A percentile compares a stretch with the other conserved stretches of the same genome.
Evolutionary conservation across 2,797 vertebrate genomes (phyloP).

Genomic region (Cirrhinus mrigala): DNA sequence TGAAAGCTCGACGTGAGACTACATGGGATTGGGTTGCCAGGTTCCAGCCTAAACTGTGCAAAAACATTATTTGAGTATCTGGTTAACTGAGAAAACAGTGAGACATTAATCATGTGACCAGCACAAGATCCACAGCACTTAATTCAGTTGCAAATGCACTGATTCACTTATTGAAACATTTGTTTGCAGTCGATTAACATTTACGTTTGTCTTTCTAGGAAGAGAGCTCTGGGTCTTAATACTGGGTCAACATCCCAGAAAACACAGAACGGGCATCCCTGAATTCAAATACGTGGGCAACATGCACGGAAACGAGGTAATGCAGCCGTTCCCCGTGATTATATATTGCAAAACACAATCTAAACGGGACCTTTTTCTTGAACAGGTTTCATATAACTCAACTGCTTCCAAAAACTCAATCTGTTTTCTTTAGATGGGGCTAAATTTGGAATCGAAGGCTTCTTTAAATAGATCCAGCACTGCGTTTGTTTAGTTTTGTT

Average conservation of each 20-base stretch:
- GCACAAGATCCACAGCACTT: conserved; percentile 22
- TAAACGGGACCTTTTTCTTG: background rate
- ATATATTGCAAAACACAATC: background rate
- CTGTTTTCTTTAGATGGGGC: conserved; percentile 42
- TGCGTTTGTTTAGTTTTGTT: conserved; percentile 43
- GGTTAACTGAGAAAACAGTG: conserved; percentile 38
- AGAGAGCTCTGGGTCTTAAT: conserved; percentile 94
- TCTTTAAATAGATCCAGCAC: conserved; percentile 52
- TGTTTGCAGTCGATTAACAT: conserved; percentile 44
- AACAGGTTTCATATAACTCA: background rate
- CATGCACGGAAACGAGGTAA: conserved; percentile 98
- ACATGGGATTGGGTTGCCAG: conserved; percentile 53
- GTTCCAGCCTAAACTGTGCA: conserved; percentile 29
- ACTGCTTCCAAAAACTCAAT: conserved; percentile 13
- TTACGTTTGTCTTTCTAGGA: conserved; percentile 78
- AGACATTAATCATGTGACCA: conserved; percentile 45
- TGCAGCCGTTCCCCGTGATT: background rate
- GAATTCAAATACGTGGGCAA: conserved; percentile 98
- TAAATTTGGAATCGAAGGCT: conserved; percentile 47
- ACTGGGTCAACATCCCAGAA: conserved; percentile 85
- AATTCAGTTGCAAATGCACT: conserved; percentile 46
- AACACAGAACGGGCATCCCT: conserved; percentile 90
- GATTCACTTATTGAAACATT: conserved; percentile 31
- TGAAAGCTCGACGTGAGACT: conserved; percentile 29
- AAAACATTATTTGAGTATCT: conserved; percentile 52